A percentile compares a stretch with the other conserved stretches of the same genome.
phyloP scores from a whole-genome alignment of 2,888 invertebrate species.

The Nemapogon koenigi region DNA sequence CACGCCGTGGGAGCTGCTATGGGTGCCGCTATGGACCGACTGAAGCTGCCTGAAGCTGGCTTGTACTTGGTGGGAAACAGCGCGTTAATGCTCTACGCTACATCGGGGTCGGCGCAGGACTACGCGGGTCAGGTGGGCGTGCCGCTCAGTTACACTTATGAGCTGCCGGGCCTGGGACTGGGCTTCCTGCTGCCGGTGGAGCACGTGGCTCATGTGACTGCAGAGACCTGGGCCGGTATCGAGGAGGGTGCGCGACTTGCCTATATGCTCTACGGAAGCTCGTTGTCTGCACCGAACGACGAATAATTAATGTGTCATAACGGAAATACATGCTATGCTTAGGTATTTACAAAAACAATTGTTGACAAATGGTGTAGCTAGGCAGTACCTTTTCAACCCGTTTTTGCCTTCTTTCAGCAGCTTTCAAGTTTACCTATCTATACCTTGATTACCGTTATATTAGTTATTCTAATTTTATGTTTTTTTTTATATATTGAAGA shows the following conservation, averaged over 20 bases:
- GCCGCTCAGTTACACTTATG: conserved; percentile 12
- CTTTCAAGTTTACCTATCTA: no score
- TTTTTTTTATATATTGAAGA: no score
- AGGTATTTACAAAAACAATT: no score
- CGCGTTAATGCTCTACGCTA: conserved; percentile 25
- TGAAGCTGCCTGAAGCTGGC: conserved; percentile 23
- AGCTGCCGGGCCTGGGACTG: conserved; percentile 10
- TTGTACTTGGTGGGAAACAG: conserved; percentile 35
- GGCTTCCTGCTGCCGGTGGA: conserved; percentile 10
- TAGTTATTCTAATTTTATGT: no score
- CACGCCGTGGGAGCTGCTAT: conserved; percentile 28
- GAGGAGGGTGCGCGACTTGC: conserved; percentile 18
- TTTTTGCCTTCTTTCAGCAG: no score
- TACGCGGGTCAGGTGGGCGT: conserved; percentile 21
- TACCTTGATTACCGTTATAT: no score
- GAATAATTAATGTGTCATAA: no score
- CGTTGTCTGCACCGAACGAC: no score
- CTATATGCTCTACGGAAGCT: conserved; percentile 23
- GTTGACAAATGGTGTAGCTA: no score
- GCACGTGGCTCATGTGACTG: conserved; percentile 9
- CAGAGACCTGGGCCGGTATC: conserved; percentile 13
- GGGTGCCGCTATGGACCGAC: conserved; percentile 32
- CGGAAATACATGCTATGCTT: no score
- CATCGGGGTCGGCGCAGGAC: conserved; percentile 36
- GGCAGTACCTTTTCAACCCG: no score